These are phyloP conservation scores for Esox niger DNA, from an alignment of 2,113 vertebrate genomes.

Conservation along the genomic window DNA sequence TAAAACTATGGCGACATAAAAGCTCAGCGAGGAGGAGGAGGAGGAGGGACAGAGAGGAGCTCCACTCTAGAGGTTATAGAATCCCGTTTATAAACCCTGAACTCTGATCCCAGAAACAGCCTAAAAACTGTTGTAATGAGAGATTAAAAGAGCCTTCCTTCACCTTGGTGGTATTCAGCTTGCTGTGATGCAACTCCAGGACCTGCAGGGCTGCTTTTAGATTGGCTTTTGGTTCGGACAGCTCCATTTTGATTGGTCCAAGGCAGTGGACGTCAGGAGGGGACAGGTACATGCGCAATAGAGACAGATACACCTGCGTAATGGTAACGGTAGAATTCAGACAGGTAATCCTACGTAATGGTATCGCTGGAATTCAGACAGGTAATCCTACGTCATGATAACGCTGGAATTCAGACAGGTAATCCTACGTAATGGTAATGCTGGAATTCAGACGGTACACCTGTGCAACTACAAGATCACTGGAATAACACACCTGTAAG, in stretches of 20 bases:
- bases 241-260: constrained; percentile 93
- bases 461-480: no score
- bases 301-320: constrained; percentile 89
- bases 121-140: background rate
- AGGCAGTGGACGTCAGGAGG: constrained; percentile 92
- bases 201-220: constrained; percentile 91
- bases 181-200: constrained; percentile 93
- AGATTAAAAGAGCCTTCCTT: background rate
- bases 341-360: background rate
- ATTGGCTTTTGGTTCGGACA: constrained; percentile 89
- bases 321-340: background rate
- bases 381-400: no score
- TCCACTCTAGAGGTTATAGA: background rate
- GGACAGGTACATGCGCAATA: constrained; percentile 96
- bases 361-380: no score
- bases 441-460: no score
- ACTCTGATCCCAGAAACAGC: background rate
- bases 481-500: no score
- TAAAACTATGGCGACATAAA: constrained; percentile 34
- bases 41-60: background rate
- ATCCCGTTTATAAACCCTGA: background rate
- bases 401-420: background rate
- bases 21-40: constrained; percentile 11
- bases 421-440: background rate
- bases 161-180: constrained; percentile 96